These are phyloP conservation scores for Oryzias sinensis DNA, from an alignment of 2,797 vertebrate species.

Conservation along the genomic window DNA sequence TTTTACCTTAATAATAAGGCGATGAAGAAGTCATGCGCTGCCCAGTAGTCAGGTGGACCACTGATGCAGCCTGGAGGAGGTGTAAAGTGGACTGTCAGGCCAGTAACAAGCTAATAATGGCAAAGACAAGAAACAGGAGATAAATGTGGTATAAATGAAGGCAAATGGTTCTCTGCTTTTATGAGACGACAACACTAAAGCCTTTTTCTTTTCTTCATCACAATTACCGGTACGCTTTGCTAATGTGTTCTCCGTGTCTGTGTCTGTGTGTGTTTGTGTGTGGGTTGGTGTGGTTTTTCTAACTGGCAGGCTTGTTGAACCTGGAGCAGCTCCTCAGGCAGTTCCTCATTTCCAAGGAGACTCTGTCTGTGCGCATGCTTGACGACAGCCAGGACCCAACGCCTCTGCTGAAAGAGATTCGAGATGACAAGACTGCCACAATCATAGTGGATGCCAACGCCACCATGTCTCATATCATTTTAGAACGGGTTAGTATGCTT, in stretches of 20 bases:
- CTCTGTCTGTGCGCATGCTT: conserved; percentile 93
- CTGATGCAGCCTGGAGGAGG: background rate
- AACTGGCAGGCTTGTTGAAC: conserved; percentile 89
- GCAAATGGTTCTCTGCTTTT: too few relatives aligned
- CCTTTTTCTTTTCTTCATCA: conserved; percentile 3
- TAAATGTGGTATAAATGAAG: too few relatives aligned
- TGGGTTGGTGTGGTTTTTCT: conserved; percentile 1
- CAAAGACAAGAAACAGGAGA: background rate
- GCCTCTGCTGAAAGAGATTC: conserved; percentile 94
- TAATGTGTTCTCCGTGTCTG: conserved; percentile 13
- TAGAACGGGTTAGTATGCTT: conserved; percentile 84
- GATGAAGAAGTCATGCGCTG: background rate
- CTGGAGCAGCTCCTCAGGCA: conserved; percentile 94
- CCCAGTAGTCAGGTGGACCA: background rate
- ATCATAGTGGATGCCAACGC: conserved; percentile 96
- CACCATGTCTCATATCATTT: conserved; percentile 93
- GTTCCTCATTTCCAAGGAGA: conserved; percentile 99
- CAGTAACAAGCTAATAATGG: background rate
- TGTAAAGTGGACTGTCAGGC: background rate
- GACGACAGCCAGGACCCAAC: conserved; percentile 95
- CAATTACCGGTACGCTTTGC: conserved; percentile 7
- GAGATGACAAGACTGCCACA: conserved; percentile 95
- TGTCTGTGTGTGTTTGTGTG: conserved; percentile 9
- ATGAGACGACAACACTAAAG: too few relatives aligned
- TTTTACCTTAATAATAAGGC: background rate